These are phyloP conservation scores for Aurelia aurita DNA, from an alignment of 30 jellyfish, hydroid and myxozoan species.

Conservation along the genomic window DNA sequence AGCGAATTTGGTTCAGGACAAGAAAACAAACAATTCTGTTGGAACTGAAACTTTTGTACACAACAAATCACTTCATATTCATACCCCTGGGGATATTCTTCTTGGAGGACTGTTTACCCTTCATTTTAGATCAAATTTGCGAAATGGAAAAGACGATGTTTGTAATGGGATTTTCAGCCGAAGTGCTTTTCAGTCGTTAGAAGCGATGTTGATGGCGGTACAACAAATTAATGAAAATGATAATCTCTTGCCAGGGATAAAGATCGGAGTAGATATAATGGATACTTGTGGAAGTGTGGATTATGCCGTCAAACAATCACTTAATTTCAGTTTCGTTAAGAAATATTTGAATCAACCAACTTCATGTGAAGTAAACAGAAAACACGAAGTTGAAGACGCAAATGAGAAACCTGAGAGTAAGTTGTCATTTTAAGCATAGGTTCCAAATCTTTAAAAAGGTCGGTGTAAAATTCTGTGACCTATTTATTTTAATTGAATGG, in stretches of 20 bases:
- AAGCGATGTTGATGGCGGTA: slow-evolving; percentile 76
- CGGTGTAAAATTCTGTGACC: no score
- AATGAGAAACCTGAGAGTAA: no score
- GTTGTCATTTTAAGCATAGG: no score
- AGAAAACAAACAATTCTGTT: no score
- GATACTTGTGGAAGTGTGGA: slow-evolving; percentile 87
- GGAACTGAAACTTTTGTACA: no score
- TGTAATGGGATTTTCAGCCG: slow-evolving; percentile 44
- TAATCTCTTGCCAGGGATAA: slow-evolving; percentile 73
- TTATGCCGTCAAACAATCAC: slow-evolving; percentile 62
- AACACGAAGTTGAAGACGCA: no score
- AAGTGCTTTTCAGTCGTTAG: slow-evolving; percentile 55
- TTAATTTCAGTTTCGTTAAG: slow-evolving; percentile 67
- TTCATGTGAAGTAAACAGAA: no score
- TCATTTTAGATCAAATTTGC: slow-evolving; percentile 8
- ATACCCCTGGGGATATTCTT: slow-evolving; percentile 68
- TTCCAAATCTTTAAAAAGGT: no score
- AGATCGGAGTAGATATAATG: slow-evolving; percentile 65
- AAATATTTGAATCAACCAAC: slow-evolving; percentile 47
- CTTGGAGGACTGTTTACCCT: slow-evolving; percentile 78
- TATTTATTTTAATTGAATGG: no score
- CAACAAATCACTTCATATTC: no score
- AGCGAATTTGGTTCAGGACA: no score
- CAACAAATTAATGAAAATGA: slow-evolving; percentile 34
- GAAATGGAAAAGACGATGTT: not conserved